A percentile compares a stretch with the other conserved stretches of the same genome.
Evolutionary conservation across 2,113 vertebrate species (phyloP).

Genomic region (Scalopus aquaticus): DNA sequence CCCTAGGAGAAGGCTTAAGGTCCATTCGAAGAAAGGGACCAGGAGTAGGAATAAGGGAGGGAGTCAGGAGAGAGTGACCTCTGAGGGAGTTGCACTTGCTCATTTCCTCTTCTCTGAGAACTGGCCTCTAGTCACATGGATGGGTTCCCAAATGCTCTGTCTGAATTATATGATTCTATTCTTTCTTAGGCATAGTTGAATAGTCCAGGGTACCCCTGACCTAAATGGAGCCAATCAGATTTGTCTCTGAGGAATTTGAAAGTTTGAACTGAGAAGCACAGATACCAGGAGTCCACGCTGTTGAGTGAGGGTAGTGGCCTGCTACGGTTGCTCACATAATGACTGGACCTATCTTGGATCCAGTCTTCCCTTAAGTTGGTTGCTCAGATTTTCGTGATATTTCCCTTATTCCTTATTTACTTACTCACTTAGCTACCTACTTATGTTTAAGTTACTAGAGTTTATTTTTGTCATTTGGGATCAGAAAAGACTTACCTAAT

Average conservation of each 20-base stretch:
- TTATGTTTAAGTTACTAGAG: neutral
- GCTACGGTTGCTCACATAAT: no score
- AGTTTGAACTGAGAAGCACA: neutral
- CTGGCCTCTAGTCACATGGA: no score
- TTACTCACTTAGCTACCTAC: neutral
- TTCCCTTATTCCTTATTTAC: neutral
- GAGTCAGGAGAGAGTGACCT: no score
- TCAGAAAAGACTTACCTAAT: neutral
- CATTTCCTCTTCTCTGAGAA: no score
- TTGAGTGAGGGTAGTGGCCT: neutral
- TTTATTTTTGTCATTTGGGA: slow-evolving; percentile 18
- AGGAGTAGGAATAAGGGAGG: no score
- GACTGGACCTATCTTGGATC: no score
- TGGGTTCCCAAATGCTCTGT: no score
- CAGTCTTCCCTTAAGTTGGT: no score
- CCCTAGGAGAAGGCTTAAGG: no score
- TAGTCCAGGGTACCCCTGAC: neutral
- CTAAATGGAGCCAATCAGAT: neutral
- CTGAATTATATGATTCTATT: no score
- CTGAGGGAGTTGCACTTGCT: no score
- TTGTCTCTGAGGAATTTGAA: neutral
- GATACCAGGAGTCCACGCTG: neutral
- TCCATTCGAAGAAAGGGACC: neutral
- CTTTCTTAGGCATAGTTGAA: no score
- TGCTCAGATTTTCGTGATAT: neutral